A percentile compares a stretch with the other conserved stretches of the same genome.
Evolutionary conservation across 2,797 vertebrate species (phyloP).

Genomic region (Tapirus indicus): DNA sequence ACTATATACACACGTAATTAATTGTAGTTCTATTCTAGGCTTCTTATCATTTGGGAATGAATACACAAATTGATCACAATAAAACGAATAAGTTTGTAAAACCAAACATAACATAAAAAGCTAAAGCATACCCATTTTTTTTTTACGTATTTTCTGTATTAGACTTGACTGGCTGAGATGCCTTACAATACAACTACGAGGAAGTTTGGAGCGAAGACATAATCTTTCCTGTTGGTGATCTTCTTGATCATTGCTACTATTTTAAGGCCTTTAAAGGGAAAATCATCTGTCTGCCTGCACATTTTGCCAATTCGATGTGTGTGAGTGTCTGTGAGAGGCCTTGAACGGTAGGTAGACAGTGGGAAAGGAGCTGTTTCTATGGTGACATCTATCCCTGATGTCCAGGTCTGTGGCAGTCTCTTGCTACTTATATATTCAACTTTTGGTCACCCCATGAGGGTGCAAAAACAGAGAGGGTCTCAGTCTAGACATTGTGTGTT

Average conservation of each 20-base stretch:
- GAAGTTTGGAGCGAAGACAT: no score
- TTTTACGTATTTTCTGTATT: not conserved
- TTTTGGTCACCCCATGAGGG: not conserved
- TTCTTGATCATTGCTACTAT: not conserved
- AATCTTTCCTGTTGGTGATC: not conserved
- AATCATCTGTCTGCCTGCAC: not conserved
- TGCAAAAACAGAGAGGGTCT: not conserved
- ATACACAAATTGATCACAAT: not conserved
- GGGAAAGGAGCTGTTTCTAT: not conserved
- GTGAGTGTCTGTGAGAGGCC: not conserved
- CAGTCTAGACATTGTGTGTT: not conserved
- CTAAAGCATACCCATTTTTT: not conserved
- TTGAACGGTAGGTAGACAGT: not conserved
- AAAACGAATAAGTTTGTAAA: not conserved
- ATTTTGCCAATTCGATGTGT: not conserved
- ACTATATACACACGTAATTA: not conserved
- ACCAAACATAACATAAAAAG: not conserved
- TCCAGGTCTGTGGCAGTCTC: not conserved
- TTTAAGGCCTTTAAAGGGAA: not conserved
- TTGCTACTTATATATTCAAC: not conserved
- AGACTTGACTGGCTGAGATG: not conserved
- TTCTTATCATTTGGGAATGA: not conserved
- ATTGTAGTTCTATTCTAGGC: not conserved
- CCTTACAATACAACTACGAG: no score
- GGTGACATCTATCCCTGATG: not conserved